These are phyloP conservation scores for Orchestes rusci DNA, from an alignment of 2,888 invertebrate species.

Conservation along the genomic window DNA sequence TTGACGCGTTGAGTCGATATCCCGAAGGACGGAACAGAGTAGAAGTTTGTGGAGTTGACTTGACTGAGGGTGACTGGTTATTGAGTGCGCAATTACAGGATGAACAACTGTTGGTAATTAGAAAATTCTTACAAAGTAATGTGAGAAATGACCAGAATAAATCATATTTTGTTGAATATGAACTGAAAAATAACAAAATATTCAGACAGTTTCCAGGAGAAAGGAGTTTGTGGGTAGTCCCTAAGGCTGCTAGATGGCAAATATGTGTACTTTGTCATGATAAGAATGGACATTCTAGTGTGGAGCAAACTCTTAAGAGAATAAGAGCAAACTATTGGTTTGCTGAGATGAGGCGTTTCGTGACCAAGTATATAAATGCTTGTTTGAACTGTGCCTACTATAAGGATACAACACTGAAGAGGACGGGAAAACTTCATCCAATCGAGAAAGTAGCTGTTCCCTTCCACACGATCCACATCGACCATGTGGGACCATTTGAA, in stretches of 20 bases:
- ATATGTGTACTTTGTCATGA: constrained; percentile 27
- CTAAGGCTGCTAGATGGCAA: constrained; percentile 24
- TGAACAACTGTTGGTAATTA: constrained; percentile 21
- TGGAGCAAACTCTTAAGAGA: constrained; percentile 23
- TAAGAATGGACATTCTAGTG: constrained; percentile 23
- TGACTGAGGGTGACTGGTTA: constrained; percentile 28
- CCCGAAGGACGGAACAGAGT: constrained; percentile 16
- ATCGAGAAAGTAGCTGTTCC: too few species aligned
- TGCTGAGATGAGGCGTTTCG: constrained; percentile 27
- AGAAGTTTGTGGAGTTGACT: constrained; percentile 16
- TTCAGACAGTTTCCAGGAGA: constrained; percentile 5
- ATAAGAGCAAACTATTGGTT: constrained; percentile 27
- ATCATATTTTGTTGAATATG: constrained; percentile 25
- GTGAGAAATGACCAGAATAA: constrained; percentile 17
- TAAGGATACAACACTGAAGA: constrained; percentile 25
- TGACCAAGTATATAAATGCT: too few species aligned
- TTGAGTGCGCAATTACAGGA: constrained; percentile 27
- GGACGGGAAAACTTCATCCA: constrained; percentile 30
- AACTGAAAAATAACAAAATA: too few species aligned
- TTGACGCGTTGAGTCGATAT: too few species aligned
- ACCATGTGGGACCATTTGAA: too few species aligned
- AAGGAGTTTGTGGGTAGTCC: constrained; percentile 21
- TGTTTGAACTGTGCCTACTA: constrained; percentile 29
- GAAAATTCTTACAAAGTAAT: constrained; percentile 14
- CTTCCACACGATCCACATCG: too few species aligned